These are phyloP conservation scores for Diorhabda sublineata DNA, from an alignment of 1,140 invertebrate genomes.

Conservation along the genomic window DNA sequence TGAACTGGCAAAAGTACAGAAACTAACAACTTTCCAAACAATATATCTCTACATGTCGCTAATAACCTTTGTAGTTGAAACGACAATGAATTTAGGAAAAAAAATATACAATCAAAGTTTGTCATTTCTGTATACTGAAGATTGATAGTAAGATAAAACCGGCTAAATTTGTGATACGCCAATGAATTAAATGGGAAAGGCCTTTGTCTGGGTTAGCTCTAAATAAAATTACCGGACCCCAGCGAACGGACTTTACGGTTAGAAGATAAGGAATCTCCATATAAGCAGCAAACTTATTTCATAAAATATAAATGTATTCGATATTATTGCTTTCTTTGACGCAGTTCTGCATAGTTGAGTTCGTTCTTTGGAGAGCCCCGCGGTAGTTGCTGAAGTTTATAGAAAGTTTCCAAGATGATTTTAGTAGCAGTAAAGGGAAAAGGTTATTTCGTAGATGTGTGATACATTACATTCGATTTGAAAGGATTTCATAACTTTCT, in stretches of 20 bases:
- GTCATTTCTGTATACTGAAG: no score
- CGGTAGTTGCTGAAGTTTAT: background rate
- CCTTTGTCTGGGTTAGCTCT: background rate
- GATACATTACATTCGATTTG: no score
- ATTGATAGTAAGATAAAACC: no score
- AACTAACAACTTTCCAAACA: no score
- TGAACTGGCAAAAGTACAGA: no score
- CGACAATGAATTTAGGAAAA: no score
- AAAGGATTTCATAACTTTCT: no score
- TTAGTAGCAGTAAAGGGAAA: no score
- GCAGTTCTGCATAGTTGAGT: background rate
- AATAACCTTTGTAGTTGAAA: no score
- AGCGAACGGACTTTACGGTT: background rate
- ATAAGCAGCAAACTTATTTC: conserved; percentile 27
- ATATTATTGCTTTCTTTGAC: conserved; percentile 20
- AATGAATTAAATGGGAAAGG: background rate
- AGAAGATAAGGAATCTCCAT: conserved; percentile 19
- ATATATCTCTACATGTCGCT: no score
- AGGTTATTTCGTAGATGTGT: no score
- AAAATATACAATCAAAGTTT: no score
- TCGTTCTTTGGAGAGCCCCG: background rate
- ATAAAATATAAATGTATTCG: conserved; percentile 28
- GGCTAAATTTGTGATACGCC: background rate
- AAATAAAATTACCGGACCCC: conserved; percentile 9
- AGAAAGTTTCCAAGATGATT: background rate